These are phyloP conservation scores for Chamaetylas fuelleborni DNA, from an alignment of 2,113 vertebrate genomes.

Conservation along the genomic window DNA sequence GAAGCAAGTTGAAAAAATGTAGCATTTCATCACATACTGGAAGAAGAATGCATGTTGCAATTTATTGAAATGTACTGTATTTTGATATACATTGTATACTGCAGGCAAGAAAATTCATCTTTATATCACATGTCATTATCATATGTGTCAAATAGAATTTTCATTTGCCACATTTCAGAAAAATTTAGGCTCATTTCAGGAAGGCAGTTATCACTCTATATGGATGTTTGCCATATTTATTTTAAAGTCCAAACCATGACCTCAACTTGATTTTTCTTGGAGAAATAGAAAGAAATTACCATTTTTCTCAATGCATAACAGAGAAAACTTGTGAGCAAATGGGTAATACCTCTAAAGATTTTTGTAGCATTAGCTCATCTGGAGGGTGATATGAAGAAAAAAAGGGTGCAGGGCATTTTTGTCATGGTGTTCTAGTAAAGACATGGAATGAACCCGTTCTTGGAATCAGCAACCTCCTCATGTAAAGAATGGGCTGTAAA, in stretches of 20 bases:
- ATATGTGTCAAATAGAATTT: neutral
- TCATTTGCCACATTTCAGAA: neutral
- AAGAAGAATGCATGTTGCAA: neutral
- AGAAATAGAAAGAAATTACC: neutral
- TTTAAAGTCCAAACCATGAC: neutral
- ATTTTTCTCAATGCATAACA: neutral
- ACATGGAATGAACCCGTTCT: neutral
- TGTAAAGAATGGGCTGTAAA: neutral
- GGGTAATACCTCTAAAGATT: neutral
- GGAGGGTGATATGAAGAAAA: accelerated
- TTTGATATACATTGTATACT: neutral
- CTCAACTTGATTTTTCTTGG: neutral
- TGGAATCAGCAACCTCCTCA: neutral
- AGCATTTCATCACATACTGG: neutral
- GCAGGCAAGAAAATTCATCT: slow-evolving; percentile 1
- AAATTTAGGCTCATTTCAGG: neutral
- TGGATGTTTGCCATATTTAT: neutral
- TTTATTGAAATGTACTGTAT: neutral
- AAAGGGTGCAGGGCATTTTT: neutral
- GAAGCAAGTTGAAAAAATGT: neutral
- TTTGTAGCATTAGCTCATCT: neutral
- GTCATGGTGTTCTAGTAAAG: neutral
- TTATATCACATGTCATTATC: neutral
- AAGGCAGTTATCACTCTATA: neutral
- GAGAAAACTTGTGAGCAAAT: neutral